phyloP scores from a whole-genome alignment of 2,113 vertebrate genomes.

The Willisornis vidua region DNA sequence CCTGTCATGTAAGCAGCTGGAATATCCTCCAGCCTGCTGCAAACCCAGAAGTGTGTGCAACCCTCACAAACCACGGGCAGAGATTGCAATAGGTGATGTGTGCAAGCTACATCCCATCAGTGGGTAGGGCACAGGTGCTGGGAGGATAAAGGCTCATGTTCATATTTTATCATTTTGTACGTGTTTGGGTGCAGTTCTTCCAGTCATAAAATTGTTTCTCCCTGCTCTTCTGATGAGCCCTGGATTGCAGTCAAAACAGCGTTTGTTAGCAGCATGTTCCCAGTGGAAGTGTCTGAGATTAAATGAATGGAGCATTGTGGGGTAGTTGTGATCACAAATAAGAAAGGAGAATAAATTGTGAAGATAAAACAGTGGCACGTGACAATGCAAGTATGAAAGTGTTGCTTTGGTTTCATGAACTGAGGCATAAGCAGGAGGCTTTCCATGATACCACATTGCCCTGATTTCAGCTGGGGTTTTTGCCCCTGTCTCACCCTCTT shows the following conservation, averaged over 20 bases:
- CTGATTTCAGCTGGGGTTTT: not conserved
- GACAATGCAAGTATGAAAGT: not conserved
- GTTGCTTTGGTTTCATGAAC: not conserved
- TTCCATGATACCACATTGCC: rapidly evolving
- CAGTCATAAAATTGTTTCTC: not conserved
- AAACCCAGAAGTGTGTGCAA: not conserved
- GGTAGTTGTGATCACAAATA: not conserved
- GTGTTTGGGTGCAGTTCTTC: not conserved
- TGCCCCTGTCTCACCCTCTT: rapidly evolving
- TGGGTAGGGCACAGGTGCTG: not conserved
- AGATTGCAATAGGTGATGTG: not conserved
- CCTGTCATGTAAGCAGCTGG: not conserved
- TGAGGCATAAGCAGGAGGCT: not conserved
- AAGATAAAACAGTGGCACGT: not conserved
- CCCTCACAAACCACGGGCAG: not conserved
- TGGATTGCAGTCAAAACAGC: not conserved
- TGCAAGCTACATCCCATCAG: not conserved
- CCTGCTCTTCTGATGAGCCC: not conserved
- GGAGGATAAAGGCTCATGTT: not conserved
- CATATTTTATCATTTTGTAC: not conserved
- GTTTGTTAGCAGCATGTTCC: not conserved
- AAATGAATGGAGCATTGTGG: not conserved
- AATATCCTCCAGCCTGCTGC: not conserved
- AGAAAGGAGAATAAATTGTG: not conserved
- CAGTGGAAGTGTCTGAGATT: rapidly evolving